phyloP scores from a whole-genome alignment of 1,140 invertebrate genomes.

The Drosophila dunni region DNA sequence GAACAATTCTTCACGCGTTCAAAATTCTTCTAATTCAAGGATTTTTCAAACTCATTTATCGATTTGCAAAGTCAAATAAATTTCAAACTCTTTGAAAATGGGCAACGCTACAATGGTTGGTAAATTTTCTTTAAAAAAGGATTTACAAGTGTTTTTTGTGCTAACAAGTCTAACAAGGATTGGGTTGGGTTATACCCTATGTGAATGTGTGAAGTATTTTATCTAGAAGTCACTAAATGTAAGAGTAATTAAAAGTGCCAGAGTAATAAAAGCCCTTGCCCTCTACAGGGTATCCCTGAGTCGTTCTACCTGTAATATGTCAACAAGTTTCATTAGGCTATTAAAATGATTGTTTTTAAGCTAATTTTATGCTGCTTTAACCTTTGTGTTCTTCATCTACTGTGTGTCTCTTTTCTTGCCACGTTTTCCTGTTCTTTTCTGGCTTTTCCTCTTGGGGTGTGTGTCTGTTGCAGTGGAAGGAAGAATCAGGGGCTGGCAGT shows the following conservation, averaged over 20 bases:
- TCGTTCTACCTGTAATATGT: background rate
- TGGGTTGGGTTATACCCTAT: background rate
- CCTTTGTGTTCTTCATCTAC: background rate
- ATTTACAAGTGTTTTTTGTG: background rate
- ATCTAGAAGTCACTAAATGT: no score
- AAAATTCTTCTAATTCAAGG: constrained; percentile 1
- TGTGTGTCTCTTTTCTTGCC: background rate
- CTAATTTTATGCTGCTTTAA: background rate
- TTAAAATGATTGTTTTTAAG: background rate
- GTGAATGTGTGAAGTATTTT: background rate
- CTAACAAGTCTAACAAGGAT: background rate
- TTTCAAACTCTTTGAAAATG: constrained; percentile 36
- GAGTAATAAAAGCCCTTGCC: no score
- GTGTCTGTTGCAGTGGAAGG: background rate
- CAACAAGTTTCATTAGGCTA: background rate
- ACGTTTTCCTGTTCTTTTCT: background rate
- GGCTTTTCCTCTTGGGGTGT: background rate
- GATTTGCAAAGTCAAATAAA: background rate
- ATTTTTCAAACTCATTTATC: background rate
- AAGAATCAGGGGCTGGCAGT: background rate
- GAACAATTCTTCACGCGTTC: constrained; percentile 47
- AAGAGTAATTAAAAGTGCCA: no score
- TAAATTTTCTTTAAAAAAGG: background rate
- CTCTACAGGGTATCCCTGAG: background rate
- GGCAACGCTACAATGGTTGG: constrained; percentile 66